phyloP scores from a whole-genome alignment of 2,888 invertebrate genomes.

The Polymixis flavicincta region DNA sequence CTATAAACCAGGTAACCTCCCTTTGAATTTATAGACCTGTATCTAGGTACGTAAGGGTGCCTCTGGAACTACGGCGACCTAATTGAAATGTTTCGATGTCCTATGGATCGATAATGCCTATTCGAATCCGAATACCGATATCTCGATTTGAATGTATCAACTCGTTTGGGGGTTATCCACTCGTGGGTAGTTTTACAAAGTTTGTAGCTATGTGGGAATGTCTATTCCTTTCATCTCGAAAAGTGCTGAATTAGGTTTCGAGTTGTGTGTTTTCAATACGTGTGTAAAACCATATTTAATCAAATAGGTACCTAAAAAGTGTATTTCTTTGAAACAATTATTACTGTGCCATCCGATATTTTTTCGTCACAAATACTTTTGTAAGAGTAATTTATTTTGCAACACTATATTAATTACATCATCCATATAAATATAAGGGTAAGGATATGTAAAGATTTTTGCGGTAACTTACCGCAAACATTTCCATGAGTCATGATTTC shows the following conservation, averaged over 20 bases:
- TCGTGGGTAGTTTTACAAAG: not conserved
- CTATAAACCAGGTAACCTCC: constrained; percentile 27
- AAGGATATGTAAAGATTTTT: too few relatives aligned
- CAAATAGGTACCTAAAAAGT: too few relatives aligned
- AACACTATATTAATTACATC: not conserved
- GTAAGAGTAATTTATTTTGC: not conserved
- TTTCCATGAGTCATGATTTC: constrained; percentile 32
- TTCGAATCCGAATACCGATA: constrained; percentile 34
- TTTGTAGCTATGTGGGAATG: not conserved
- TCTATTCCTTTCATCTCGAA: not conserved
- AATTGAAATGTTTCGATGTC: constrained; percentile 73
- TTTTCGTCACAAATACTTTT: not conserved
- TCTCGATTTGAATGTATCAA: constrained; percentile 22
- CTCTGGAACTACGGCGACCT: constrained; percentile 30
- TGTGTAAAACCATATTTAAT: not conserved
- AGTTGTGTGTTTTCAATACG: not conserved
- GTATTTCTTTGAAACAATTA: not conserved
- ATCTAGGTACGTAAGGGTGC: not conserved
- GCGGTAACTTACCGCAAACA: constrained; percentile 43
- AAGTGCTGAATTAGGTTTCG: constrained; percentile 2
- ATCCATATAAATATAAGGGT: constrained; percentile 20
- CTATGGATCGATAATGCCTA: constrained; percentile 72
- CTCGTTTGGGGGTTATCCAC: constrained; percentile 13
- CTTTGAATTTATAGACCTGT: constrained; percentile 49
- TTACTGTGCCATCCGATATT: constrained; percentile 3